phyloP scores from a whole-genome alignment of 2,888 invertebrate genomes.

The Conchocele bisecta region DNA sequence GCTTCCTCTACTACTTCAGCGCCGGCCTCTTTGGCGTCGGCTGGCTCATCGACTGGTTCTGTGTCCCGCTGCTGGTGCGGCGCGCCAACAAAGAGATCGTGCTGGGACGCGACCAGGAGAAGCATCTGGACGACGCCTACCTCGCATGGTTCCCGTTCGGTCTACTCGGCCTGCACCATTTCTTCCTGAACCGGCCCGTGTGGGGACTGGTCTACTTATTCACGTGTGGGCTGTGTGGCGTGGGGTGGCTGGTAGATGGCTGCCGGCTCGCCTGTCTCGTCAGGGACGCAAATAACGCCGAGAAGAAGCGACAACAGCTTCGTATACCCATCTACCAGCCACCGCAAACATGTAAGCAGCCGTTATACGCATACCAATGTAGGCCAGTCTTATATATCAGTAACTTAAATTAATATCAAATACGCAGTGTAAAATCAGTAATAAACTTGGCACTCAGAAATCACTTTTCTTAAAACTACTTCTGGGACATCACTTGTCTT shows the following conservation, averaged over 20 bases:
- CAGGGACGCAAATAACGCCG: constrained; percentile 53
- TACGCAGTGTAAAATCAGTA: no score
- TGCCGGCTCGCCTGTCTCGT: constrained; percentile 66
- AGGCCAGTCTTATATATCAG: no score
- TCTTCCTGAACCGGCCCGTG: constrained; percentile 60
- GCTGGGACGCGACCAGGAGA: constrained; percentile 23
- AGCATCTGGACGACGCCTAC: constrained; percentile 66
- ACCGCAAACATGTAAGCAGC: background rate
- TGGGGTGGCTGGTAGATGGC: constrained; percentile 69
- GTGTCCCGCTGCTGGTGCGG: constrained; percentile 64
- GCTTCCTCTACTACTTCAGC: constrained; percentile 64
- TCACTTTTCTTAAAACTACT: no score
- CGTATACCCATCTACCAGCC: background rate
- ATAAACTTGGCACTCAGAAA: no score
- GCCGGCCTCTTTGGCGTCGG: constrained; percentile 65
- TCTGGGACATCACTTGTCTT: no score
- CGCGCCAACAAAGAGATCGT: constrained; percentile 57
- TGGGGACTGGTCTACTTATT: constrained; percentile 70
- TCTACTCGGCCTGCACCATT: constrained; percentile 59
- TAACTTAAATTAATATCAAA: no score
- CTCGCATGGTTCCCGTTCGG: constrained; percentile 66
- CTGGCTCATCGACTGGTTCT: constrained; percentile 71
- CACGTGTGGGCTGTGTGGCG: constrained; percentile 66
- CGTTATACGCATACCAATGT: no score
- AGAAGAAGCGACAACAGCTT: constrained; percentile 14